A percentile compares a stretch with the other conserved stretches of the same genome.
Conservation (phyloP, 2,113 vertebrate species). For the Oncorhynchus keta region DNA sequence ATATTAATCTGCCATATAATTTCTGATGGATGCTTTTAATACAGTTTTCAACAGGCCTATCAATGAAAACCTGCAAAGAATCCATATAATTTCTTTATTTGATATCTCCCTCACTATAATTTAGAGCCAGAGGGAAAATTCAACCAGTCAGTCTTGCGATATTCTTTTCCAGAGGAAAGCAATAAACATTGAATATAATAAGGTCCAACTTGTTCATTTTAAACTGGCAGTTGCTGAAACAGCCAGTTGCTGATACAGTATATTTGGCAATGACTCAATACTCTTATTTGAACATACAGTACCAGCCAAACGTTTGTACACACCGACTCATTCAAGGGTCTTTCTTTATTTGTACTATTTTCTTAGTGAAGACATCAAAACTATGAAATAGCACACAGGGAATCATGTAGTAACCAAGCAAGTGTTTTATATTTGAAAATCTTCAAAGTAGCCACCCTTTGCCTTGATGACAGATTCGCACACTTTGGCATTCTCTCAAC, state of each 20-base stretch:
- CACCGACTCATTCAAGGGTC: too few relatives aligned
- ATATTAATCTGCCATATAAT: background rate
- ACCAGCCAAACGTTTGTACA: too few relatives aligned
- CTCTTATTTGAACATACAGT: background rate
- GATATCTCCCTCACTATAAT: background rate
- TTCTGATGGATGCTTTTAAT: background rate
- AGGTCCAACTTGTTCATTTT: background rate
- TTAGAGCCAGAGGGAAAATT: background rate
- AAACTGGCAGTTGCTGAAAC: background rate
- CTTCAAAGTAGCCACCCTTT: too few relatives aligned
- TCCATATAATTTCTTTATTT: background rate
- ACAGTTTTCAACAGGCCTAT: background rate
- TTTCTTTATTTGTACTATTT: too few relatives aligned
- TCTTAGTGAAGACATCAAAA: too few relatives aligned
- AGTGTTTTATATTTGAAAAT: too few relatives aligned
- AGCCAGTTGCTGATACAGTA: too few relatives aligned
- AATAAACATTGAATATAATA: background rate
- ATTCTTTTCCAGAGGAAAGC: background rate
- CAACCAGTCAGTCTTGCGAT: background rate
- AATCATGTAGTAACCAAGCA: too few relatives aligned
- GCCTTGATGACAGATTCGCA: too few relatives aligned
- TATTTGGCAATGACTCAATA: too few relatives aligned
- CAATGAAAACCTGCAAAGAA: background rate
- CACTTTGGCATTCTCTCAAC: too few relatives aligned
- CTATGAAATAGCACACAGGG: too few relatives aligned